Evolutionary conservation across 2,113 vertebrate species (phyloP), one percentile per base, ranked within the genome.

Genomic region (Callipepla squamata): DNA sequence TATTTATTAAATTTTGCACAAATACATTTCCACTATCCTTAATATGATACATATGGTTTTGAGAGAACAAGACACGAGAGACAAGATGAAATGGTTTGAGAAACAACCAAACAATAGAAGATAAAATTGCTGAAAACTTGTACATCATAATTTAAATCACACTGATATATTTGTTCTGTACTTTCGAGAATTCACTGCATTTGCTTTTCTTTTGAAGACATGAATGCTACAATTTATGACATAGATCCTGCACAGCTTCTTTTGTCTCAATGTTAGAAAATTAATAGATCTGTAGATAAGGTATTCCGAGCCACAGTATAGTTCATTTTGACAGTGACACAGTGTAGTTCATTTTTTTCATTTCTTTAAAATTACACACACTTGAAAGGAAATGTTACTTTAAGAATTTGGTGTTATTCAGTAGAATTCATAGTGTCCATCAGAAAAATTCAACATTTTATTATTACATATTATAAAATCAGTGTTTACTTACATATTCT

Each of bases 351-450:
- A 73, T 85, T 91, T 85, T 87, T 44, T n/a, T n/a, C n/a, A n/a
- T n/a, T n/a, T 36, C 45, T 85, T 88, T 73, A 77, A 85, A 85
- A 80, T 67, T 82, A 69, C 63, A 92, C 72, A 63, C 86, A n/a
- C 26, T 17, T 77, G 63, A 76, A 92, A 57, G 18, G 7, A 85
- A 82, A 82, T 68, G 25, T 74, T 85, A 20, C 10, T 87, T 68
- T 80, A 26, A 73, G 67, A 69, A 95, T 67, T 88, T 23, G 25
- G 3, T 38, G 9, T 45, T 76, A 30, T 92, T 78, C 20, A 50
- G 21, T 9, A 38, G 26, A 53, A 61, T 63, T 58, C 2, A 36
- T 38, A 53, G 6, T 66, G 47, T 81, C 28, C 32, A 45, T 28
- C 21, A 68, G n/a, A 17, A 88, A 59, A 66, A 69, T 80, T 83